Evolutionary conservation across 1,140 invertebrate genomes (phyloP), one percentile per base, ranked within the genome.

Genomic region (Antheraea pernyi): DNA sequence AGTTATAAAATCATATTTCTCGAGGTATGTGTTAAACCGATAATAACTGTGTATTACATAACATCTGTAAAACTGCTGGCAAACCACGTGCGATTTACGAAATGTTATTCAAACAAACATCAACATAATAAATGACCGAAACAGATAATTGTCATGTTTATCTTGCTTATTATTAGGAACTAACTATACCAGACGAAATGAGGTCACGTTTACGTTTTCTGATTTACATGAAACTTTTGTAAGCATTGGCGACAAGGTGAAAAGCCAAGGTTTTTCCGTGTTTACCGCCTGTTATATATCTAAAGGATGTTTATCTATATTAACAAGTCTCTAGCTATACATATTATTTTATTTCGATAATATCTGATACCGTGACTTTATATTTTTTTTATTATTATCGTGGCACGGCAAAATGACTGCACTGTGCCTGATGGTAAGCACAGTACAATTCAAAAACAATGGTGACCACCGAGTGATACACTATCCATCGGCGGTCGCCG

Each of bases 21-120:
- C 39, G 11, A 42, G 7, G 39, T 9, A 42, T 4, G 0, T 42
- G 7, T 42, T 42, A 42, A 42, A 42, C 39, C 2, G 39, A 9
- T 42, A 42, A 42, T 11, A 42, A 42, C 7, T 9, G 22, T 30
- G 22, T 4, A 30, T 30, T 30, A 30, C 22, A 42, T 42, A 42
- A 42, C 16, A 53, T 53, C 46, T 53, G 8, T 53, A 53, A 30
- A 61, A 61, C 8, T 19, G 19, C 9, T 30, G 19, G 30, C 59
- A 48, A 66, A n/a, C 59, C 58, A 18, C 19, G 19, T 22, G 59
- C 30, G 7, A 7, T 61, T 58, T 18, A 60, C 22, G 37, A 66
- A 65, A 66, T 65, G 53, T 66, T 69, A 69, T 53, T 19, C 48
- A 69, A 62, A 63, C 60, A 67, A 22, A 53, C 53, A 53, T 67